A percentile compares a stretch with the other conserved stretches of the same genome.
Evolutionary conservation across 1,140 invertebrate genomes (phyloP).

Genomic region (Drosophila saltans): DNA sequence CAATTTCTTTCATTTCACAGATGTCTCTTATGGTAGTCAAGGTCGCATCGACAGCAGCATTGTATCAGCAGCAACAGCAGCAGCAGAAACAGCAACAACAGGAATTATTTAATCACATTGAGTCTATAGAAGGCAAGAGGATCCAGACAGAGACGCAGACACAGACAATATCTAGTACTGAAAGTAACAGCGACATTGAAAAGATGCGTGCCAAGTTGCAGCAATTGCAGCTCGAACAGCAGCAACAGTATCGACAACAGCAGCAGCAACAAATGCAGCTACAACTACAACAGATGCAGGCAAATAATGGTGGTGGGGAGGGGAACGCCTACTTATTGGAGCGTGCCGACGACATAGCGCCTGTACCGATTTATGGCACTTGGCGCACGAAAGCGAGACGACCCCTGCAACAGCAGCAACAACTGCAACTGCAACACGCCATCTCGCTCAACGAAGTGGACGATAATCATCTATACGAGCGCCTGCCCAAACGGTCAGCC

Average conservation of each 20-base stretch:
- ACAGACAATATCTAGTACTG: conserved; percentile 30
- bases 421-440: conserved; percentile 38
- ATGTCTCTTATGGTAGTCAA: conserved; percentile 82
- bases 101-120: conserved; percentile 54
- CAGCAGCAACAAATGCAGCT: conserved; percentile 68
- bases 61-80: conserved; percentile 63
- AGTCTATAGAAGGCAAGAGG: conserved; percentile 37
- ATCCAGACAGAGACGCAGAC: neutral
- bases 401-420: conserved; percentile 33
- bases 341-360: conserved; percentile 68
- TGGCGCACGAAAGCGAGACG: conserved; percentile 83
- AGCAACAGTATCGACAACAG: conserved; percentile 68
- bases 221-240: conserved; percentile 72
- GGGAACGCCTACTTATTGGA: conserved; percentile 82
- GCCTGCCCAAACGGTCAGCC: conserved; percentile 70
- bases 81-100: conserved; percentile 54
- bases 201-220: conserved; percentile 79
- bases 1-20: conserved; percentile 28
- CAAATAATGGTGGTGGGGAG: conserved; percentile 31
- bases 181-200: conserved; percentile 67
- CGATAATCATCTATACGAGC: conserved; percentile 73
- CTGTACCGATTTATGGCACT: conserved; percentile 79
- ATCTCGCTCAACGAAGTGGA: conserved; percentile 39
- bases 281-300: conserved; percentile 66
- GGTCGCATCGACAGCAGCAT: conserved; percentile 72